Base-by-base conservation (phyloP, 1,140 invertebrate species). In the Diachasmimorpha longicaudata region DNA sequence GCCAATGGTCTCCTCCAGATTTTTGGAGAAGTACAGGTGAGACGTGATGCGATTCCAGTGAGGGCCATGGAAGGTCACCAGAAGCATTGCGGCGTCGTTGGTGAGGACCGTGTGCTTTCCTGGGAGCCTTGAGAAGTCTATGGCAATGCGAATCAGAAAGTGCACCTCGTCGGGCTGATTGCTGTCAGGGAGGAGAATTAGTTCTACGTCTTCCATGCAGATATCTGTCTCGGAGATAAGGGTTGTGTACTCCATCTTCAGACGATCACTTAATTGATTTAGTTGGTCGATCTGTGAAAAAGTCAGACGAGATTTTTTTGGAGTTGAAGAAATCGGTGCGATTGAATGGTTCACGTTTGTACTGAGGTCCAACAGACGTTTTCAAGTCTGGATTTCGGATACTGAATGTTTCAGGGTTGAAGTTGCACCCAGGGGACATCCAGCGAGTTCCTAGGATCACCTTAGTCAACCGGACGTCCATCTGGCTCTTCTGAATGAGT, bases 1-100 rank as follows among this genome's bases (percentile, higher is more conserved):
- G 67, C 80, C 78, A 10, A 89, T 77, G 63, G 78, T 72, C 3
- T 85, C 79, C 73, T 87, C 82, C 13, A 88, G 76, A 14, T 63
- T 77, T 85, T 85, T 89, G 19, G 86, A 85, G 11, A 89, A 73
- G 52, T 77, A 79, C 19, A 89, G 74, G 66, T 84, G 77, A 14
- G 85, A 79, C 14, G 63, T 79, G 52, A 84, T 78, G 6, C 77
- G 75, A 72, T 72, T 81, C 80, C 85, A 86, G 58, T 85, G 75
- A 21, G 75, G 63, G 5, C 81, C 83, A 44, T 79, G 80, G 78
- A 82, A 88, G 23, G 79, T 82, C 21, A 89, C 77, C 5, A 83
- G 31, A 2, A 89, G 79, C 70, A 82, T 80, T 1, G 83, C 83
- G 44, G 78, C 76, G 52, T 85, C 81, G 46, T 75, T 81, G 5